A percentile compares a stretch with the other conserved stretches of the same genome.
These are phyloP conservation scores for Diplodus sargus DNA, from an alignment of 2,797 vertebrate species.

Conservation along the genomic window DNA sequence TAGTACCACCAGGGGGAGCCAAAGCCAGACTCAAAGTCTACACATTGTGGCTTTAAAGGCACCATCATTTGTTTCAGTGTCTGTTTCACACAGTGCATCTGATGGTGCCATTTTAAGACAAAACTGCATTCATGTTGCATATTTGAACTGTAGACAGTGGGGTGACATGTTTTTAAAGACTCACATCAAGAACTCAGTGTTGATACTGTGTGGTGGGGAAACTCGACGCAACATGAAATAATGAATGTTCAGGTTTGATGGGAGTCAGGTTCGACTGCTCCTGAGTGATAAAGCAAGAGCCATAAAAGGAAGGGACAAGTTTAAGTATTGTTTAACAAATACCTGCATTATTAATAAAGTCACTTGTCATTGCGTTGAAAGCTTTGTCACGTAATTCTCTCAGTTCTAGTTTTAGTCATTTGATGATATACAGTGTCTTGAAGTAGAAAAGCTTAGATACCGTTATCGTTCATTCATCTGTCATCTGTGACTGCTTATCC, in stretches of 20 bases:
- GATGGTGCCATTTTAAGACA: neutral
- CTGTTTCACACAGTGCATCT: neutral
- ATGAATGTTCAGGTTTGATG: neutral
- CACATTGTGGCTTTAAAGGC: neutral
- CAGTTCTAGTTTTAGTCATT: neutral
- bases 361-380: neutral
- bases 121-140: neutral
- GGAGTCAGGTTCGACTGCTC: neutral
- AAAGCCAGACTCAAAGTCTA: neutral
- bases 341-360: neutral
- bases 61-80: neutral
- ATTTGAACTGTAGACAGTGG: neutral
- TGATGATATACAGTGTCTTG: neutral
- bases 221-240: neutral
- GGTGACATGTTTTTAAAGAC: no score
- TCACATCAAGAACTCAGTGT: neutral
- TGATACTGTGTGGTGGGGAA: neutral
- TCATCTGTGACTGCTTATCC: no score
- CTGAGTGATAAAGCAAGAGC: neutral
- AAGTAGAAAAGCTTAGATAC: neutral
- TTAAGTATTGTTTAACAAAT: neutral
- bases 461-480: no score
- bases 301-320: neutral
- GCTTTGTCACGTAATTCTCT: constrained; percentile 4
- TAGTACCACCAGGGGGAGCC: neutral